Base-by-base conservation (phyloP, 2,888 invertebrate genomes). In the Andrena minutula region DNA sequence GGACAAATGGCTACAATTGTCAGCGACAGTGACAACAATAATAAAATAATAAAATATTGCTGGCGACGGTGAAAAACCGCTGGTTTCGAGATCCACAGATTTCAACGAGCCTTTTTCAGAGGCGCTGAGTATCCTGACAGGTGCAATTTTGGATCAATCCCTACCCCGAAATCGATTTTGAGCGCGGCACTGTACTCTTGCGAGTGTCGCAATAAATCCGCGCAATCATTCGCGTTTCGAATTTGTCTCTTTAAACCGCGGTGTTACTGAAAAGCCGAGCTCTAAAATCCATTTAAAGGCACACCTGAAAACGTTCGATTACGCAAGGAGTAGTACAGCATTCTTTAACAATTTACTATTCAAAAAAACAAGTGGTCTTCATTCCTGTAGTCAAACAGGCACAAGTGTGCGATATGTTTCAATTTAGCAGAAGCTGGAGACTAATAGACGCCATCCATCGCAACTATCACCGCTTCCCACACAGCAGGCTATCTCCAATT, bases 1-100 rank as follows among this genome's bases (percentile, higher is more conserved):
- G 16, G 51, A 69, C 56, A 58, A 74, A 74, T 58, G 78, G 63
- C 41, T 56, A 74, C 68, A 49, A 79, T 70, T 77, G 51, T 16
- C 66, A 20, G 12, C 51, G 32, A 71, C 71, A 64, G 20, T 74
- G 83, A 82, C 71, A 75, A 60, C 64, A 72, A 74, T 75, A 78
- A 82, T 78, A 78, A 83, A 75, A 77, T 75, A 74, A 81, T 51
- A 63, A 64, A 60, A 47, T 49, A 56, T 47, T 69, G 53, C 51
- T 23, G 30, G 28, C 47, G 63, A 47, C 73, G 35, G 32, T 10
- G 63, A 74, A 61, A 78, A 68, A 68, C 65, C 63, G 56, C 26
- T 72, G 16, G 51, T 35, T 66, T 20, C 60, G 20, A 58, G 28
- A 64, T 7, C 28, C 56, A 56, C 61, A n/a, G 20, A 49, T 58